Conservation (phyloP, 2,888 invertebrate genomes). For the Parnassius apollo region DNA sequence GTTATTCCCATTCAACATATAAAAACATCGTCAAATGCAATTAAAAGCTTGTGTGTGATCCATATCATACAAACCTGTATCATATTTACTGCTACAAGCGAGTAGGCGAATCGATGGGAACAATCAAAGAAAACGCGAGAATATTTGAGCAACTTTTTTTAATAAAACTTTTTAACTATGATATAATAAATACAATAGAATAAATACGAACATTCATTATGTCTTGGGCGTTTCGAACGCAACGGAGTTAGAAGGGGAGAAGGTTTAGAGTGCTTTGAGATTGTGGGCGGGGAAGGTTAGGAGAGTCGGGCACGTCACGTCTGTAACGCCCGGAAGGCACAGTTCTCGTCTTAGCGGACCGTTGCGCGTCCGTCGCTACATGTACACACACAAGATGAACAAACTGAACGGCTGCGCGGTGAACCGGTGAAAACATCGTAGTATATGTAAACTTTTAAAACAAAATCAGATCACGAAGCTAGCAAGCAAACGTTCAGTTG, state of each 20-base stretch:
- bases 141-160: constrained; percentile 76
- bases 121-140: constrained; percentile 22
- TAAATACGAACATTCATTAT: constrained; percentile 71
- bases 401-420: constrained; percentile 2
- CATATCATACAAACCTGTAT: no score
- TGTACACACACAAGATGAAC: constrained; percentile 12
- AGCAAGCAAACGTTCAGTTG: background rate
- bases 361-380: constrained; percentile 7
- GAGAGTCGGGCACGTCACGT: constrained; percentile 31
- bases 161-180: constrained; percentile 71
- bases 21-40: no score
- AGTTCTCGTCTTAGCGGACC: constrained; percentile 48
- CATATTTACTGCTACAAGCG: no score
- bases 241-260: constrained; percentile 21
- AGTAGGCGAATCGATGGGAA: background rate
- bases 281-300: background rate
- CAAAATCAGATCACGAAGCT: background rate
- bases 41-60: no score
- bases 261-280: constrained; percentile 8
- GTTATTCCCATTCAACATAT: no score
- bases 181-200: constrained; percentile 74
- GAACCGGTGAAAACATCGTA: background rate
- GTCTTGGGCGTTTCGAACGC: constrained; percentile 52
- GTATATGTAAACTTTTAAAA: background rate
- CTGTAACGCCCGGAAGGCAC: constrained; percentile 61